These are phyloP conservation scores for Halictus quadricinctus DNA, from an alignment of 2,888 invertebrate genomes.

Conservation along the genomic window DNA sequence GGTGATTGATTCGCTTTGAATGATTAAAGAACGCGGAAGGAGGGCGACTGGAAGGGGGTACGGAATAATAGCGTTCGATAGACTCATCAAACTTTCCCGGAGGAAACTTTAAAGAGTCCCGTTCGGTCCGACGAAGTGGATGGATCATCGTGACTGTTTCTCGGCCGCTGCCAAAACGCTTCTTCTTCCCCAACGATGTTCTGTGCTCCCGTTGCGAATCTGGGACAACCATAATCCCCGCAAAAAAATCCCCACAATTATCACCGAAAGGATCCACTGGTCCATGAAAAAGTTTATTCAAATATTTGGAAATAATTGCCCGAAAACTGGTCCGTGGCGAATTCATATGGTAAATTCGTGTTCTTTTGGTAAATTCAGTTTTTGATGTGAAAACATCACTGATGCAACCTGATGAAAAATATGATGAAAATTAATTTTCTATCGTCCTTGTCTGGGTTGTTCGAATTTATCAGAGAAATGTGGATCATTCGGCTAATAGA, in stretches of 20 bases:
- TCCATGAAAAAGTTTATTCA: background rate
- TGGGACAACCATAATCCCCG: too few species aligned
- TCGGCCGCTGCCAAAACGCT: constrained; percentile 19
- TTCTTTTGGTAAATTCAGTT: too few species aligned
- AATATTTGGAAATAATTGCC: background rate
- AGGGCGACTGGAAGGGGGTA: constrained; percentile 66
- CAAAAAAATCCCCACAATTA: background rate
- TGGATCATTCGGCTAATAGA: too few species aligned
- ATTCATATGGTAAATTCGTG: background rate
- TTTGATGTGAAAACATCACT: too few species aligned
- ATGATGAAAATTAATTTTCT: too few species aligned
- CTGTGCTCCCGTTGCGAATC: background rate
- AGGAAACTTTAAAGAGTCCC: constrained; percentile 73
- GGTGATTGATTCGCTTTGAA: constrained; percentile 83
- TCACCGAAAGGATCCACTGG: background rate
- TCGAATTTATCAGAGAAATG: background rate
- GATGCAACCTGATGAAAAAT: too few species aligned
- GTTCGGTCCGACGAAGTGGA: constrained; percentile 58
- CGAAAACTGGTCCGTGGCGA: background rate
- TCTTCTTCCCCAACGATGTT: background rate
- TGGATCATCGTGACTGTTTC: constrained; percentile 59
- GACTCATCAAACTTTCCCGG: constrained; percentile 81
- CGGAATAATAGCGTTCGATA: constrained; percentile 81
- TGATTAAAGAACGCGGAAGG: constrained; percentile 81
- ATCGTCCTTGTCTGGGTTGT: too few species aligned